These are phyloP conservation scores for Sussaba pulchella DNA, from an alignment of 2,888 invertebrate genomes.

Conservation along the genomic window DNA sequence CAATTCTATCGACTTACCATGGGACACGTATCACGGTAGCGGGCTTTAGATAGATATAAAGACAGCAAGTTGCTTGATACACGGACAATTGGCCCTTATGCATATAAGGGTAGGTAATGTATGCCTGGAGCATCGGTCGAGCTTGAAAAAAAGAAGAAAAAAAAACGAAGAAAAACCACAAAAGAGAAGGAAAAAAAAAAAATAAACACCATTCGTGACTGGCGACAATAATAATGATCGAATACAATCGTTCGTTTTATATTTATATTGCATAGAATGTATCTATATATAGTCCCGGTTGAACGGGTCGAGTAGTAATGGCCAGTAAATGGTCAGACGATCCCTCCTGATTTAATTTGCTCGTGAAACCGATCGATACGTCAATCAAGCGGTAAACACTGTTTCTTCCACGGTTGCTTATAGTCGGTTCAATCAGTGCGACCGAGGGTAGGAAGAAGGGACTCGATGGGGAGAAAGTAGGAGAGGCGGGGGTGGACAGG, in stretches of 20 bases:
- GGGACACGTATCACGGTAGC: conserved; percentile 65
- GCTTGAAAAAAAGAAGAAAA: background rate
- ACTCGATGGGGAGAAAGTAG: too few relatives aligned
- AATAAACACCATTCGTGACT: conserved; percentile 26
- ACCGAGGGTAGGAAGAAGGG: background rate
- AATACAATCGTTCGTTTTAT: conserved; percentile 18
- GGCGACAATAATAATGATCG: conserved; percentile 7
- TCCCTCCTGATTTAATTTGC: conserved; percentile 33
- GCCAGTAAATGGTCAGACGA: conserved; percentile 48
- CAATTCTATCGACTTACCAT: conserved; percentile 66
- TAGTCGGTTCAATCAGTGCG: conserved; percentile 54
- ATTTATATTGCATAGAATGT: conserved; percentile 1
- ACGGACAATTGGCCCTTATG: conserved; percentile 13
- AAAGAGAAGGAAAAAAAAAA: background rate
- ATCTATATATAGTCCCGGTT: background rate
- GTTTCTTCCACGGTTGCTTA: conserved; percentile 32
- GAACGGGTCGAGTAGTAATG: conserved; percentile 43
- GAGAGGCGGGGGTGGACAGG: too few relatives aligned
- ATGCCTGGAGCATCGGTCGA: background rate
- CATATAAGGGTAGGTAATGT: background rate
- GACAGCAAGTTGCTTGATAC: conserved; percentile 53
- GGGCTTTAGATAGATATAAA: conserved; percentile 55
- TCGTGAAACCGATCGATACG: conserved; percentile 43
- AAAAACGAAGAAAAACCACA: background rate
- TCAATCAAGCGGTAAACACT: conserved; percentile 46